Evolutionary conservation across 2,888 invertebrate species (phyloP), one percentile per base, ranked within the genome.

Genomic region (Bombylius discolor): DNA sequence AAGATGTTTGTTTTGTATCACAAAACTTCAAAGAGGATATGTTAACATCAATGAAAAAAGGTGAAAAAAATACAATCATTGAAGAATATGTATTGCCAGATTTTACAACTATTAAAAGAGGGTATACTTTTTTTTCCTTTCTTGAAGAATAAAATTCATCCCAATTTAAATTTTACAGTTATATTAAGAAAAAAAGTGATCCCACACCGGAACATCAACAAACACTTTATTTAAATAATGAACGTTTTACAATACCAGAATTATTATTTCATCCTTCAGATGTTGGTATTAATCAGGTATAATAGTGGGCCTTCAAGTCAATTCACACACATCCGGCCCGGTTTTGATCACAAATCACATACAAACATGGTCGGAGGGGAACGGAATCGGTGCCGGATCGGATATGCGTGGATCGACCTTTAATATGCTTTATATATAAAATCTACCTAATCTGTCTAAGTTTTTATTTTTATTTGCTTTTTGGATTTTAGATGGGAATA

Each of bases 31-130:
- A 81, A 65, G 76, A 76, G 31, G 95, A 96, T 64, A 85, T 95
- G 83, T 78, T 80, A 56, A 79, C 79, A 50, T 83, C 89, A 23
- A 78, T 77, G 59, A 73, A 71, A 55, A 77, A 79, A 69, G 78
- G 77, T 23, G 74, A 80, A 42, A 80, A 80, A 45, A 86, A 86
- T 67, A 80, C 82, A 5, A 87, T 94, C 55, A 80, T 85, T 5
- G 79, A 86, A 62, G 97, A 98, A 68, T 99, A 99, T 70, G 87
- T 99, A 0, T 74, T 99, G 53, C 99, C 99, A 0, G 99, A 99
- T 76, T 99, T 94, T 71, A 93, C 93, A 0, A 83, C 86, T 4
- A 81, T 95, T 8, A 81, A 89, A 56, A 76, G 96, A 62, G 98
- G 97, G 11, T 92, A 39, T 23, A 39, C 39, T 39, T 9, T 9